Conservation (phyloP, 2,113 vertebrate species). For the Prunella himalayana region DNA sequence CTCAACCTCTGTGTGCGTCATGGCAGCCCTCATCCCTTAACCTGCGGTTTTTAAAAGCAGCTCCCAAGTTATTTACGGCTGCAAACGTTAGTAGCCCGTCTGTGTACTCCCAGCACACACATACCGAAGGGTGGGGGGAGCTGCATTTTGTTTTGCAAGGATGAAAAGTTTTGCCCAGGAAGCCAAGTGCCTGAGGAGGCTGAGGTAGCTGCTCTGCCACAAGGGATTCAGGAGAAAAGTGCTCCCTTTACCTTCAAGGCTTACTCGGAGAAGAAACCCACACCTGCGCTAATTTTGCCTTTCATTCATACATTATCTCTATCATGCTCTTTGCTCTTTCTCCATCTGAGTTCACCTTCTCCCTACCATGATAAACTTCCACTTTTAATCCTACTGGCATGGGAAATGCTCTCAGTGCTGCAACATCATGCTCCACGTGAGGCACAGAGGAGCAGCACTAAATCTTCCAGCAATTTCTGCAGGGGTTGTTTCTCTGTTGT, state of each 20-base stretch:
- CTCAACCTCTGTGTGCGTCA: constrained; percentile 72
- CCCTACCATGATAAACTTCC: not conserved
- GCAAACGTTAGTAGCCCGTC: constrained; percentile 51
- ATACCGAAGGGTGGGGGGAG: not conserved
- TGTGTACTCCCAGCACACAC: constrained; percentile 28
- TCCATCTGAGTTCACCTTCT: not conserved
- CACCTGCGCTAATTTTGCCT: not conserved
- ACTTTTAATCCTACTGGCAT: not conserved
- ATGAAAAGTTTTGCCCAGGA: constrained; percentile 45
- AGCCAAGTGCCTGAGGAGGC: not conserved
- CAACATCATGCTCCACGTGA: rapidly evolving
- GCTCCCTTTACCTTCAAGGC: not conserved
- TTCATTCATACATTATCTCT: not conserved
- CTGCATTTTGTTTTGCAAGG: constrained; percentile 26
- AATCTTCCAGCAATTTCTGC: not conserved
- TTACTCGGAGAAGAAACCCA: not conserved
- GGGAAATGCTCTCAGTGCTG: not conserved
- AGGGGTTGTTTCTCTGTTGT: not conserved
- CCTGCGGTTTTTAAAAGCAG: constrained; percentile 71
- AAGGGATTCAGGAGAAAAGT: not conserved
- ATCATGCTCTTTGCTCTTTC: not conserved
- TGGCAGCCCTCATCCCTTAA: constrained; percentile 72
- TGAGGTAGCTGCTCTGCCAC: not conserved
- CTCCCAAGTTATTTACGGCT: constrained; percentile 73
- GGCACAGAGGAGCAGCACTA: not conserved